Conservation (phyloP, 2,888 invertebrate genomes). For the Tipula helvola region DNA sequence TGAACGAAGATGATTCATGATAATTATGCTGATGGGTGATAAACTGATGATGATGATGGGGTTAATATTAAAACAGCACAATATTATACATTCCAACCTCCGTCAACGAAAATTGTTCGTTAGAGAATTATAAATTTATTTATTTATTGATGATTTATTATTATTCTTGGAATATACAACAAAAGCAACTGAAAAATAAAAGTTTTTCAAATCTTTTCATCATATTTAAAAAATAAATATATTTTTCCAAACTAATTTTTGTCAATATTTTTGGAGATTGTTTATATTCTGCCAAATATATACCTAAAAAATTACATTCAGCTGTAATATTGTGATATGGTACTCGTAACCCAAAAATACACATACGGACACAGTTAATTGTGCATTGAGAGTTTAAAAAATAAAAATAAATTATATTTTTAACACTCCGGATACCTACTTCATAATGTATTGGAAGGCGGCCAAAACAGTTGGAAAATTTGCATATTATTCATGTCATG, state of each 20-base stretch:
- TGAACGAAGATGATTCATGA: not conserved
- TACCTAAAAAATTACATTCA: too few relatives aligned
- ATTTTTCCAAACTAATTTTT: not conserved
- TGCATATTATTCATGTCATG: not conserved
- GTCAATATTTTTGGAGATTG: too few relatives aligned
- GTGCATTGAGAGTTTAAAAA: too few relatives aligned
- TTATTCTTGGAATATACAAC: not conserved
- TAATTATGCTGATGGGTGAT: not conserved
- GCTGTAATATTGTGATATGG: too few relatives aligned
- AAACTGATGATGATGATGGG: not conserved
- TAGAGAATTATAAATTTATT: not conserved
- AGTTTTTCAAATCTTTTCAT: not conserved
- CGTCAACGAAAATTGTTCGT: not conserved
- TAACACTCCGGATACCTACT: too few relatives aligned
- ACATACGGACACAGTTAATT: not conserved
- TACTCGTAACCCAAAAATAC: not conserved
- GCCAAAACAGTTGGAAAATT: not conserved
- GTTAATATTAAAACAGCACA: not conserved
- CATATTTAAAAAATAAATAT: not conserved
- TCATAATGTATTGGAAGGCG: not conserved
- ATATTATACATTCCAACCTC: not conserved
- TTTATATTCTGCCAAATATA: too few relatives aligned
- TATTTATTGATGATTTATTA: not conserved
- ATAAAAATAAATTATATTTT: too few relatives aligned
- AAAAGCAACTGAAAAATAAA: too few relatives aligned